Percentiles rank a stretch among this genome's conserved stretches.
These are phyloP conservation scores for Anolis sagrei DNA, from an alignment of 2,113 vertebrate genomes.

Conservation along the genomic window DNA sequence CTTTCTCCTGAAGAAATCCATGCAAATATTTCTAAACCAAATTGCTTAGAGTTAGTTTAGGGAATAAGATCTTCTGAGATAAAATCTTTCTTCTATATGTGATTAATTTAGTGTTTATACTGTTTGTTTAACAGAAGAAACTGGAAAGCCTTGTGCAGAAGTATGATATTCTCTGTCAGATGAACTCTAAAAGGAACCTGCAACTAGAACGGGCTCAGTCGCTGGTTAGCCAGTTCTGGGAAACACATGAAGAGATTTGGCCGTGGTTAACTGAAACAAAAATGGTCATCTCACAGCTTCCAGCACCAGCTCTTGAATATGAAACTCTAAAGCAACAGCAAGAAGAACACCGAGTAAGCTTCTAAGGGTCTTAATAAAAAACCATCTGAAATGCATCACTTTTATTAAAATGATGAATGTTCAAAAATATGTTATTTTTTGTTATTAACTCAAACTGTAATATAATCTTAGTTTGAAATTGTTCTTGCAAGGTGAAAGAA, in stretches of 20 bases:
- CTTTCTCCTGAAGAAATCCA: too few relatives aligned
- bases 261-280: slow-evolving; percentile 93
- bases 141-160: slow-evolving; percentile 84
- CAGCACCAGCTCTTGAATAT: slow-evolving; percentile 90
- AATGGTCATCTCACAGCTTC: slow-evolving; percentile 85
- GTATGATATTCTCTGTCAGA: slow-evolving; percentile 87
- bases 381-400: background rate
- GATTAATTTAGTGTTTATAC: background rate
- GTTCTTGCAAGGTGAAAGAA: background rate
- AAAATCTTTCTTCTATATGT: too few relatives aligned
- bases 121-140: slow-evolving; percentile 79
- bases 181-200: slow-evolving; percentile 94
- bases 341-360: slow-evolving; percentile 93
- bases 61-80: too few relatives aligned
- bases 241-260: slow-evolving; percentile 96
- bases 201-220: slow-evolving; percentile 95
- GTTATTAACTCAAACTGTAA: background rate
- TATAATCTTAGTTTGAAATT: background rate
- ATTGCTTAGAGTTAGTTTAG: too few relatives aligned
- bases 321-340: slow-evolving; percentile 94
- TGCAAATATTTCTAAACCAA: rapidly evolving
- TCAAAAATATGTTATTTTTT: background rate
- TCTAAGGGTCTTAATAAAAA: background rate
- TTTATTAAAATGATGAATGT: background rate
- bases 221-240: slow-evolving; percentile 94